Evolutionary conservation across 1,140 invertebrate genomes (phyloP).

Genomic region (Drosophila novamexicana): DNA sequence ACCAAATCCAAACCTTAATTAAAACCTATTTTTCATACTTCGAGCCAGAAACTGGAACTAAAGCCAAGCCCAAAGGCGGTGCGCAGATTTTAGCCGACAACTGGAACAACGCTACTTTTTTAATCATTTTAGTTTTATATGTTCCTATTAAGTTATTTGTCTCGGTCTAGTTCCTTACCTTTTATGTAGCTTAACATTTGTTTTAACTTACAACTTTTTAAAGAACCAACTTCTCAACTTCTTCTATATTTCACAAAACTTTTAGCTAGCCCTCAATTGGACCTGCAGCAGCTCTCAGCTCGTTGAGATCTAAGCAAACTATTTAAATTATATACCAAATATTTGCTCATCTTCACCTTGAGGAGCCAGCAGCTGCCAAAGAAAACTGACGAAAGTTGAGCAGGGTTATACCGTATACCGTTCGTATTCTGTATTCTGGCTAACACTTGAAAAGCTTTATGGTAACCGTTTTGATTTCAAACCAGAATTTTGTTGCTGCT

Average conservation of each 20-base stretch:
- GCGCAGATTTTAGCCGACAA: too few relatives aligned
- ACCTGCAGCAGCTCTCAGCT: conserved; percentile 8
- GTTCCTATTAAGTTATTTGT: too few relatives aligned
- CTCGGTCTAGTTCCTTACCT: too few relatives aligned
- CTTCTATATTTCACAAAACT: not conserved
- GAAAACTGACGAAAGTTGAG: not conserved
- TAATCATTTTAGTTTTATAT: too few relatives aligned
- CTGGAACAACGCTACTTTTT: too few relatives aligned
- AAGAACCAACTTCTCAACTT: too few relatives aligned
- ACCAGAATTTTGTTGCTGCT: conserved; percentile 30
- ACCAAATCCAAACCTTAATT: too few relatives aligned
- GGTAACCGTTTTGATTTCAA: conserved; percentile 48
- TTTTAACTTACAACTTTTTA: too few relatives aligned
- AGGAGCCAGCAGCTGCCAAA: conserved; percentile 10
- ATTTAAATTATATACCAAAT: conserved; percentile 48
- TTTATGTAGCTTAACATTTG: too few relatives aligned
- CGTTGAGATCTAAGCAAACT: conserved; percentile 21
- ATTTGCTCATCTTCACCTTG: conserved; percentile 47
- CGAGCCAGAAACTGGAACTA: too few relatives aligned
- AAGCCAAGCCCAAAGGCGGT: too few relatives aligned
- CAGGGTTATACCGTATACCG: not conserved
- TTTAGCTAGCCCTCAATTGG: not conserved
- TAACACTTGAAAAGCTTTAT: conserved; percentile 4
- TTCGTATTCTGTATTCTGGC: conserved; percentile 1
- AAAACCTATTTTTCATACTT: too few relatives aligned